Conservation (phyloP, 1,140 invertebrate species). For the Colletes gigas region DNA sequence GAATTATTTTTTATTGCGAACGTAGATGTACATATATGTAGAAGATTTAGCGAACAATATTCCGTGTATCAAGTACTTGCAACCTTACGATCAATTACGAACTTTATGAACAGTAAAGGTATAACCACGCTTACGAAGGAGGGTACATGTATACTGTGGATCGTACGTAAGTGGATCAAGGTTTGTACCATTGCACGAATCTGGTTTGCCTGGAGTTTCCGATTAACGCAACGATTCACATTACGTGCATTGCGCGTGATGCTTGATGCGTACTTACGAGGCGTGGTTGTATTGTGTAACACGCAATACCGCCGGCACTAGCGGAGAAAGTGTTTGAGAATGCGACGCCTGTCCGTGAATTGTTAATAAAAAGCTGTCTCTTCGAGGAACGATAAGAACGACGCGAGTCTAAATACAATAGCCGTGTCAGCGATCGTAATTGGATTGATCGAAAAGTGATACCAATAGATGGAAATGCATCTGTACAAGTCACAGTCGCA, state of each 20-base stretch:
- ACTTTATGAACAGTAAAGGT: neutral
- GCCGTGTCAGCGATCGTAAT: too few species aligned
- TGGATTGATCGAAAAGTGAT: too few species aligned
- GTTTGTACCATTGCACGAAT: constrained; percentile 68
- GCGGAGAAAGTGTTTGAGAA: constrained; percentile 61
- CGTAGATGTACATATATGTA: neutral
- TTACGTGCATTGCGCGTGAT: constrained; percentile 63
- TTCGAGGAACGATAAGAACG: constrained; percentile 32
- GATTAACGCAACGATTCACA: constrained; percentile 59
- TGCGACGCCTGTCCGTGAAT: constrained; percentile 48
- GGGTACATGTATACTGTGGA: constrained; percentile 38
- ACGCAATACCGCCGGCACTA: constrained; percentile 55
- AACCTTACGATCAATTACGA: neutral
- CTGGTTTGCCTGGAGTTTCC: constrained; percentile 64
- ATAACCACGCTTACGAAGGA: constrained; percentile 30
- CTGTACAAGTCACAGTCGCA: too few species aligned
- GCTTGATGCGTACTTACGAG: constrained; percentile 38
- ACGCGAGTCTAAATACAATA: neutral
- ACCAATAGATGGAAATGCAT: too few species aligned
- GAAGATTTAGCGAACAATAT: neutral
- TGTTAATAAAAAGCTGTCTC: constrained; percentile 24
- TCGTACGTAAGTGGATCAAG: constrained; percentile 74
- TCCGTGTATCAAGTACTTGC: neutral
- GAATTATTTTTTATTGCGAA: neutral
- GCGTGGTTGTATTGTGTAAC: constrained; percentile 68